Base-by-base conservation (phyloP, 2,888 invertebrate species). In the Drosophila tanythrix region DNA sequence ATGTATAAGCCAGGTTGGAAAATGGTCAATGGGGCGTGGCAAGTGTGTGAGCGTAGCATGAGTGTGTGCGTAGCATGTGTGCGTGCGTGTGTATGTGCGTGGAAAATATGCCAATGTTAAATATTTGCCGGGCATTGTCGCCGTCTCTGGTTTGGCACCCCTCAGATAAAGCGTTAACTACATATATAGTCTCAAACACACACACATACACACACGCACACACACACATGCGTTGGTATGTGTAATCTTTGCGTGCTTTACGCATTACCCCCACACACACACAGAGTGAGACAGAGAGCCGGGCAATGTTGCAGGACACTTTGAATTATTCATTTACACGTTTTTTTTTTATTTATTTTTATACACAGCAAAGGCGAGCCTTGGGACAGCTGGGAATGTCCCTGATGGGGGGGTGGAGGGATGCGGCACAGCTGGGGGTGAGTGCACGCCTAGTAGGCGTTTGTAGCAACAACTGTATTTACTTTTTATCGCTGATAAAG, bases 401-500 rank as follows among this genome's bases (percentile, higher is more conserved):
- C 29, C 43, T 13, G 27, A 38, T n/a, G 29, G 15, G 31, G 31
- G 38, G 53, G 15, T 13, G 21, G 5, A 6, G 15, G 0, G 31
- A 36, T 40, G 18, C 10, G 21, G 46, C 21, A 21, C 15, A 8
- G 15, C 21, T 2, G 21, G 7, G 40, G 21, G 38, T 29, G 52
- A 51, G 31, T 21, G 46, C 69, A 59, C 65, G 78, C 90, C 89
- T 88, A 76, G 66, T 89, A 87, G 90, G 90, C 90, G 90, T 90
- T 89, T 85, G 89, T 87, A 87, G 84, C 76, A 82, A 88, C 91
- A 87, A 87, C 87, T 87, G 87, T 87, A 87, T 87, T 87, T 87
- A 88, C 91, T 90, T 86, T 83, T 89, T 90, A 87, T 87, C 91
- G 91, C 89, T 87, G 87, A 90, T 87, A 87, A 87, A 89, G 87